Conservation (phyloP, 2,888 invertebrate genomes). For the Cheiracanthium punctorium region DNA sequence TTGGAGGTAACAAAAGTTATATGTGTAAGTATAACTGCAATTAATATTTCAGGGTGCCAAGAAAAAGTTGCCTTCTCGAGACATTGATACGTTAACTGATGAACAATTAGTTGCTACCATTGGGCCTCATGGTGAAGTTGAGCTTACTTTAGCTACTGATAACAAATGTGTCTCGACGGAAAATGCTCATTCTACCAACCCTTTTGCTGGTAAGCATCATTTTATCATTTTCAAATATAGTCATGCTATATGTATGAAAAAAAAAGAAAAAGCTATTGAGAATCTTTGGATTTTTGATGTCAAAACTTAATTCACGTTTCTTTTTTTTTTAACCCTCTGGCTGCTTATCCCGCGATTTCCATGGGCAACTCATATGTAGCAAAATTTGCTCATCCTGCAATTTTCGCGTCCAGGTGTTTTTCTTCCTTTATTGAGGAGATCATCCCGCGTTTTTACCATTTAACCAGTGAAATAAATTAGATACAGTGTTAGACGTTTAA, state of each 20-base stretch:
- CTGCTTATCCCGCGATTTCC: no score
- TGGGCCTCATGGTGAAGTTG: conserved; percentile 69
- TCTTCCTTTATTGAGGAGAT: no score
- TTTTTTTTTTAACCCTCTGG: no score
- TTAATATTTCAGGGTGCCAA: conserved; percentile 23
- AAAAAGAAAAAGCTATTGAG: background rate
- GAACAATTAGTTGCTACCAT: conserved; percentile 72
- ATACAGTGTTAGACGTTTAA: no score
- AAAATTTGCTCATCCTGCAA: no score
- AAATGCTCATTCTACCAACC: conserved; percentile 82
- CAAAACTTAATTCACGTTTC: no score
- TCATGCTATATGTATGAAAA: background rate
- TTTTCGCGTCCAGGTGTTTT: no score
- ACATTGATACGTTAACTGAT: conserved; percentile 88
- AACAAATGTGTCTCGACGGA: conserved; percentile 87
- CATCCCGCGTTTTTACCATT: no score
- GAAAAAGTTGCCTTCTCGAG: conserved; percentile 85
- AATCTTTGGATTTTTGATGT: background rate
- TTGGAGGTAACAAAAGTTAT: no score
- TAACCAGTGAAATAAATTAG: no score
- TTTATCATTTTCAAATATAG: background rate
- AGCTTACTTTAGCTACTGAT: conserved; percentile 64
- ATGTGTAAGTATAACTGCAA: no score
- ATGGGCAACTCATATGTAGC: no score
- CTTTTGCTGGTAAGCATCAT: conserved; percentile 86